Evolutionary conservation across 2,888 invertebrate genomes (phyloP).

Genomic region (Serripes groenlandicus): DNA sequence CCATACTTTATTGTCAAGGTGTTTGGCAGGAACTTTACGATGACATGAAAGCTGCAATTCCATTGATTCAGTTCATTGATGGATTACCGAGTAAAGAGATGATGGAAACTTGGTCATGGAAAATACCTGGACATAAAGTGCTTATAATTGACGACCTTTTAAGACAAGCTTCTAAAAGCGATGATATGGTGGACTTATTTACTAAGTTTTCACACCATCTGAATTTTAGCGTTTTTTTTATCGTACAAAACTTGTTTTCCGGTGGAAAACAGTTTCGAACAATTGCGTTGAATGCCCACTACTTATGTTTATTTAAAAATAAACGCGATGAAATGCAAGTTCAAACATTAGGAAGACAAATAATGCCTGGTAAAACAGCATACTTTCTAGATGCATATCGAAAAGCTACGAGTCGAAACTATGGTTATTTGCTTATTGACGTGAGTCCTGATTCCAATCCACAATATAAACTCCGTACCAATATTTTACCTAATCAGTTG

Average conservation of each 20-base stretch:
- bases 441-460: too few species aligned
- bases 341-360: constrained; percentile 50
- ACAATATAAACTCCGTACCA: too few species aligned
- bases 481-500: too few species aligned
- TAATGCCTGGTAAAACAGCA: constrained; percentile 42
- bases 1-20: constrained; percentile 34
- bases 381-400: constrained; percentile 53
- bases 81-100: constrained; percentile 37
- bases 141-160: constrained; percentile 16
- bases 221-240: constrained; percentile 9
- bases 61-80: constrained; percentile 27
- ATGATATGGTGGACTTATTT: not conserved
- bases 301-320: constrained; percentile 49
- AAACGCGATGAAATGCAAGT: constrained; percentile 53
- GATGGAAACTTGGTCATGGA: constrained; percentile 18
- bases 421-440: constrained; percentile 40
- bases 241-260: constrained; percentile 18
- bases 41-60: constrained; percentile 26
- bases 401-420: constrained; percentile 26
- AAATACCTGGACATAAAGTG: constrained; percentile 1
- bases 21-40: constrained; percentile 15
- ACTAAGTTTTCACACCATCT: not conserved
- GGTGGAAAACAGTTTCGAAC: constrained; percentile 14
- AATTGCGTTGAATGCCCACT: constrained; percentile 32
- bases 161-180: not conserved